phyloP scores from a whole-genome alignment of 2,113 vertebrate species.

The Zosterops hypoxanthus region DNA sequence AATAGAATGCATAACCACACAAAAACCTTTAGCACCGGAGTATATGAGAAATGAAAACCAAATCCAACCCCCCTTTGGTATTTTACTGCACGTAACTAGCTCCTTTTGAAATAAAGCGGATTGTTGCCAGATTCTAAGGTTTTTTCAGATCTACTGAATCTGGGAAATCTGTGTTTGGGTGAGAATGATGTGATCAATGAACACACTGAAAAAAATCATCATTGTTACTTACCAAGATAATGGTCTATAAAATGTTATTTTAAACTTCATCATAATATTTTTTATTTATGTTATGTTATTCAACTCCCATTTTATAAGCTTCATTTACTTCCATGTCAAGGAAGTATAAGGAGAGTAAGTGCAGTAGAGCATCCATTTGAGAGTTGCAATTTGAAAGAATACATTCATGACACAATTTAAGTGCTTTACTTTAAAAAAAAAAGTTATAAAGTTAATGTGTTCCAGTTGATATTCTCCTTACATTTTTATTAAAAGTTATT shows the following conservation, averaged over 20 bases:
- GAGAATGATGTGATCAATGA: background rate
- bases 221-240: background rate
- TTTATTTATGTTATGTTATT: background rate
- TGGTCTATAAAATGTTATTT: background rate
- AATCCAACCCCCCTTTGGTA: fast-evolving
- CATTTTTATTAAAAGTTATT: background rate
- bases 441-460: background rate
- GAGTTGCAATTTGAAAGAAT: background rate
- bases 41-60: background rate
- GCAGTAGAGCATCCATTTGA: background rate
- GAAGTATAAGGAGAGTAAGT: background rate
- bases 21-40: background rate
- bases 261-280: background rate
- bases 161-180: background rate
- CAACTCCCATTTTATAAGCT: background rate
- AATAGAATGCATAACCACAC: background rate
- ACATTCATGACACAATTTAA: background rate
- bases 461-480: background rate
- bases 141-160: background rate
- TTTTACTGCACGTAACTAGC: background rate
- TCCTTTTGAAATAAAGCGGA: background rate
- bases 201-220: background rate
- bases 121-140: fast-evolving
- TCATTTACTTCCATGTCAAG: background rate
- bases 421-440: background rate